Evolutionary conservation across 2,113 vertebrate genomes (phyloP).

Genomic region (Python bivittatus): DNA sequence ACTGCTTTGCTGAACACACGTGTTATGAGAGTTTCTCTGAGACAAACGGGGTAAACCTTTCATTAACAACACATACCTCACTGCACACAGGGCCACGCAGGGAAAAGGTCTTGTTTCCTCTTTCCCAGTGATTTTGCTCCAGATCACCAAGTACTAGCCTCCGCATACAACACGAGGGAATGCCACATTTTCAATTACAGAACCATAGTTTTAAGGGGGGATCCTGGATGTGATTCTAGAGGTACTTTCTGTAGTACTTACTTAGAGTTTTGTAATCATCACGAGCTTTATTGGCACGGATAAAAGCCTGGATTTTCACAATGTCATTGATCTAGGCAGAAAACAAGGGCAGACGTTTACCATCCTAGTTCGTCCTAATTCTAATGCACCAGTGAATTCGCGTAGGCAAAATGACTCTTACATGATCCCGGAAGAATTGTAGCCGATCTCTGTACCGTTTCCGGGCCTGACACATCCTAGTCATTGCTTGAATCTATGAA

Average conservation of each 20-base stretch:
- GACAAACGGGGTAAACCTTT: too few species aligned
- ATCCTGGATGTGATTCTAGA: background rate
- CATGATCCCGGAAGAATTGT: conserved; percentile 91
- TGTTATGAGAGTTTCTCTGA: too few species aligned
- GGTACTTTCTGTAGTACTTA: conserved; percentile 73
- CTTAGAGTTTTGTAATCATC: conserved; percentile 99
- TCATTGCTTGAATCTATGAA: conserved; percentile 88
- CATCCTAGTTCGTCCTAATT: background rate
- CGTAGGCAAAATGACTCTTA: conserved; percentile 66
- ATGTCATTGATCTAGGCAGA: conserved; percentile 86
- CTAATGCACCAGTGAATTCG: background rate
- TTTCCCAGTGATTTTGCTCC: background rate
- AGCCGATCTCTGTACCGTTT: conserved; percentile 90
- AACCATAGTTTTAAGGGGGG: background rate
- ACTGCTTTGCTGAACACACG: too few species aligned
- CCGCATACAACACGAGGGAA: background rate
- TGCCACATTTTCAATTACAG: background rate
- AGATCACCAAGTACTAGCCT: background rate
- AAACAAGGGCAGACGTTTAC: conserved; percentile 8
- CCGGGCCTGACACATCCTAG: conserved; percentile 93
- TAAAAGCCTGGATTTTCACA: conserved; percentile 97
- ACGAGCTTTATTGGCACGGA: conserved; percentile 96
- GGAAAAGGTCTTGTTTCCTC: background rate
- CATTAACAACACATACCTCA: background rate
- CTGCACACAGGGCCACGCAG: too few species aligned